A percentile compares a stretch with the other conserved stretches of the same genome.
These are phyloP conservation scores for Acronicta leporina DNA, from an alignment of 2,888 invertebrate genomes.

Conservation along the genomic window DNA sequence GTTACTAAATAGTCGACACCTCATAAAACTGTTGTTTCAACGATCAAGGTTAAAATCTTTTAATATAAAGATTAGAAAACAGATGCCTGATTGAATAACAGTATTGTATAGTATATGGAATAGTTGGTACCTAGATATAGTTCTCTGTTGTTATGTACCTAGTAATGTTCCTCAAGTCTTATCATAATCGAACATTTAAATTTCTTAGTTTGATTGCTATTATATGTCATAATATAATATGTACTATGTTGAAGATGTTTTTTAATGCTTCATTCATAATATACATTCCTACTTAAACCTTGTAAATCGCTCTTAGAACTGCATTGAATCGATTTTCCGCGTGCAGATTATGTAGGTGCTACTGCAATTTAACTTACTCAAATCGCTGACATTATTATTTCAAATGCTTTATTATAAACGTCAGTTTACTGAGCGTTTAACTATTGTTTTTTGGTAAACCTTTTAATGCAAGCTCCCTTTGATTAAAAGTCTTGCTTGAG, in stretches of 20 bases:
- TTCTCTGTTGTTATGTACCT: too few relatives aligned
- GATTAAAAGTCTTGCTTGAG: too few relatives aligned
- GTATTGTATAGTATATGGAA: not conserved
- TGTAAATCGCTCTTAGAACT: slow-evolving; percentile 10
- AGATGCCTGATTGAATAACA: not conserved
- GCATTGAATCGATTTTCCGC: slow-evolving; percentile 26
- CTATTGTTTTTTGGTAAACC: too few relatives aligned
- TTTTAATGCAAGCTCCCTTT: too few relatives aligned
- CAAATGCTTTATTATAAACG: not conserved
- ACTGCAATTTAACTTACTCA: not conserved
- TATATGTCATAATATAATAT: too few relatives aligned
- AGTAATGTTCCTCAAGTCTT: too few relatives aligned
- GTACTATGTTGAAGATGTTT: not conserved
- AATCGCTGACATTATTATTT: slow-evolving; percentile 7
- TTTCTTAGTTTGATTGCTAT: not conserved
- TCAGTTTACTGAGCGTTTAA: too few relatives aligned
- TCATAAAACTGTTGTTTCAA: slow-evolving; percentile 55
- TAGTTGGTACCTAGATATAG: too few relatives aligned
- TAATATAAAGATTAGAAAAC: not conserved
- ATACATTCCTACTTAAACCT: not conserved
- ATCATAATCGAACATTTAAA: too few relatives aligned
- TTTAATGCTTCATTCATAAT: slow-evolving; percentile 4
- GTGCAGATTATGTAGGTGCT: slow-evolving; percentile 2
- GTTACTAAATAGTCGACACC: slow-evolving; percentile 42
- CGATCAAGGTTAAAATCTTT: slow-evolving; percentile 55